Evolutionary conservation across 2,888 invertebrate species (phyloP).

Genomic region (Protonemura montana): DNA sequence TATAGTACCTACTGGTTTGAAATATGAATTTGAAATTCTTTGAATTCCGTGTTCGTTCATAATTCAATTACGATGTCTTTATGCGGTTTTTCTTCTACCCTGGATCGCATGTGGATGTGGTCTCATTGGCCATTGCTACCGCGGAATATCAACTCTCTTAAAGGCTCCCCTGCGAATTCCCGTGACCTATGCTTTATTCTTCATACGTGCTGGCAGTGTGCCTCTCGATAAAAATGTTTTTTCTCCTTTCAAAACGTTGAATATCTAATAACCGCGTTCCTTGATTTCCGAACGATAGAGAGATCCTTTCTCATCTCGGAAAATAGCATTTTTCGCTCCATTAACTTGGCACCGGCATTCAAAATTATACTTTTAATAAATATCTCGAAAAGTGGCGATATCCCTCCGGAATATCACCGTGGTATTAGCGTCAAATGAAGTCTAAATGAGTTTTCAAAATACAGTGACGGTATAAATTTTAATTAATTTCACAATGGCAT

Average conservation of each 20-base stretch:
- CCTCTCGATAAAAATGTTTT: background rate
- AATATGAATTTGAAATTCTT: background rate
- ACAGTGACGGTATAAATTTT: background rate
- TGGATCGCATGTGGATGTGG: background rate
- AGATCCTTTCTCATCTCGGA: background rate
- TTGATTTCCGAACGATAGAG: slow-evolving; percentile 7
- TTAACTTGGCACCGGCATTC: background rate
- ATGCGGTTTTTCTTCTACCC: background rate
- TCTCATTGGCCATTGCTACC: background rate
- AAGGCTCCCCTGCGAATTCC: slow-evolving; percentile 15
- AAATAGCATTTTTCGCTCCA: background rate
- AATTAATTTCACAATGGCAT: background rate
- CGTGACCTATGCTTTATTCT: slow-evolving; percentile 29
- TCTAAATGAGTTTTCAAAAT: background rate
- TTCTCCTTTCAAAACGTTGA: background rate
- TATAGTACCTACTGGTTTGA: background rate
- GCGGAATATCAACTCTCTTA: slow-evolving; percentile 1
- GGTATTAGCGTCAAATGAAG: background rate
- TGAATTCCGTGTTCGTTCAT: slow-evolving; percentile 23
- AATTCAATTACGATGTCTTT: slow-evolving; percentile 29
- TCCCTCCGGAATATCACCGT: background rate
- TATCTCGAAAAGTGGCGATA: background rate
- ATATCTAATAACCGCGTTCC: background rate
- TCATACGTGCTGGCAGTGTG: slow-evolving; percentile 21
- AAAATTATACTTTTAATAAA: background rate